Percentiles rank a stretch among this genome's conserved stretches.
Conservation (phyloP, 2,113 vertebrate genomes). For the Bos indicus region DNA sequence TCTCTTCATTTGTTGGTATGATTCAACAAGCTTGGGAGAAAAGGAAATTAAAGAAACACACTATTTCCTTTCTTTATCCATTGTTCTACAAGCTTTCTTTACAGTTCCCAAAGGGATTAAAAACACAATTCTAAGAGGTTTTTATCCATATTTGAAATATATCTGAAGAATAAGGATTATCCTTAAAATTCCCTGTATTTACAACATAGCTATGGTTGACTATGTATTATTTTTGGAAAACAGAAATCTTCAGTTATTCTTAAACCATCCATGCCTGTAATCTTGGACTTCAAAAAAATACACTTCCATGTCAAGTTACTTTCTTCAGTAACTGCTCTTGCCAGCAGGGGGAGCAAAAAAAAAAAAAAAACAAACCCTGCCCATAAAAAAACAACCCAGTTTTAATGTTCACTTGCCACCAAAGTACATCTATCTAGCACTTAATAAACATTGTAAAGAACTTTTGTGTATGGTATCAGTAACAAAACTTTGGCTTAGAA, state of each 20-base stretch:
- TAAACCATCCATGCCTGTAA: background rate
- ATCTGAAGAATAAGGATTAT: slow-evolving; percentile 42
- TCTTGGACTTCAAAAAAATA: background rate
- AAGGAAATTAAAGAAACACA: slow-evolving; percentile 68
- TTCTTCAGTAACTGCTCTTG: slow-evolving; percentile 12
- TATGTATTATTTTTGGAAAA: slow-evolving; percentile 5
- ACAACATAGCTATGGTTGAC: background rate
- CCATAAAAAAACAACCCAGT: background rate
- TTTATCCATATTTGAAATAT: slow-evolving; percentile 39
- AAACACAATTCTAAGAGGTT: slow-evolving; percentile 51
- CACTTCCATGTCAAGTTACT: background rate
- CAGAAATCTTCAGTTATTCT: slow-evolving; percentile 29
- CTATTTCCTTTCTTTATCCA: slow-evolving; percentile 66
- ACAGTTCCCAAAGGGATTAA: slow-evolving; percentile 57
- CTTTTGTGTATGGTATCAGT: background rate
- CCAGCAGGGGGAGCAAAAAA: slow-evolving; percentile 61
- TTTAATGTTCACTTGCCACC: background rate
- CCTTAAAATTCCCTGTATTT: slow-evolving; percentile 10
- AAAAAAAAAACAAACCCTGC: background rate
- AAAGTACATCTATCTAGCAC: background rate
- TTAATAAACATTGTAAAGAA: background rate
- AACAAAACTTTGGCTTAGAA: background rate
- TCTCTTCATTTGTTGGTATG: slow-evolving; percentile 63
- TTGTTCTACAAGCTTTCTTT: slow-evolving; percentile 74
- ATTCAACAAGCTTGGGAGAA: slow-evolving; percentile 54